phyloP scores from a whole-genome alignment of 2,797 vertebrate species.

The Notoglanidium macrostoma region DNA sequence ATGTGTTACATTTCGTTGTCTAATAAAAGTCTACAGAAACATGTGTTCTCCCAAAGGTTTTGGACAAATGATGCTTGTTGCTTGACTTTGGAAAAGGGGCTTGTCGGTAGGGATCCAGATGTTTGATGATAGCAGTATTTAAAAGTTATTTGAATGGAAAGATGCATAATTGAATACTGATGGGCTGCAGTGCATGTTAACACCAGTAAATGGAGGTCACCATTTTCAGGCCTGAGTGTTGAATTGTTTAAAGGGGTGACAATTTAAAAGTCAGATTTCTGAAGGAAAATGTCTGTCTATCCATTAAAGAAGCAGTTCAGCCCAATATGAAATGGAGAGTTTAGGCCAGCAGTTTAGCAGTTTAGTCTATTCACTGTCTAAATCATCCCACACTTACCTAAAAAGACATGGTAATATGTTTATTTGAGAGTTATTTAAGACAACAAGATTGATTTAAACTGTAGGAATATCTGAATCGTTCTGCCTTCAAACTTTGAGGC shows the following conservation, averaged over 20 bases:
- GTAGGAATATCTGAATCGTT: neutral
- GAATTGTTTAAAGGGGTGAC: neutral
- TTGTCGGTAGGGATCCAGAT: neutral
- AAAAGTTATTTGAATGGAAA: neutral
- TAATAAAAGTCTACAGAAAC: neutral
- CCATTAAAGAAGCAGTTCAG: neutral
- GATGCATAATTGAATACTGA: neutral
- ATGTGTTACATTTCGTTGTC: neutral
- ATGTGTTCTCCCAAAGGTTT: neutral
- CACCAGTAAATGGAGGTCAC: neutral
- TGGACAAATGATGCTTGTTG: neutral
- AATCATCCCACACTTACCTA: neutral
- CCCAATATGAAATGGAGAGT: neutral
- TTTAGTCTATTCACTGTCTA: neutral
- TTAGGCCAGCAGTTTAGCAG: neutral
- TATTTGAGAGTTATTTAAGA: too few relatives aligned
- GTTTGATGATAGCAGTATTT: neutral
- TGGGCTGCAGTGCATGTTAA: neutral
- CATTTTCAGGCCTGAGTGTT: neutral
- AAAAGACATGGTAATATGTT: too few relatives aligned
- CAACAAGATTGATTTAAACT: neutral
- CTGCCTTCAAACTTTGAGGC: neutral
- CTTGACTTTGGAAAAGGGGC: neutral
- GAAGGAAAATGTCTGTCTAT: neutral
- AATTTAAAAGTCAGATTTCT: neutral